Evolutionary conservation across 2,797 vertebrate genomes (phyloP).

Genomic region (Chaunax sp.): DNA sequence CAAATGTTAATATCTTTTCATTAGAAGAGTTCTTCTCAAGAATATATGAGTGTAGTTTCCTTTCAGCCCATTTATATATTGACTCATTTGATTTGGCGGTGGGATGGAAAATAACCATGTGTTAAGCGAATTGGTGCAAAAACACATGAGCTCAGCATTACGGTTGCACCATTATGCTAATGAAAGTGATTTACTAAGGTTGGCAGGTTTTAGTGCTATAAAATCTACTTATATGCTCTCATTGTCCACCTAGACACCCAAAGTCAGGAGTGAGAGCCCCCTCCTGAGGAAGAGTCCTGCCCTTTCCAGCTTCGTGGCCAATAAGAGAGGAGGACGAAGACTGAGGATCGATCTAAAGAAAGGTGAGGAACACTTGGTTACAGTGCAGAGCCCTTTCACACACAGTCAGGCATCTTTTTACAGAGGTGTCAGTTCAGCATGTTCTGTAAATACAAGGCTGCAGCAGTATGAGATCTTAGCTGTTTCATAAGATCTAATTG

Average conservation of each 20-base stretch:
- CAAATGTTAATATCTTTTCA: no score
- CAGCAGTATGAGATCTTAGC: no score
- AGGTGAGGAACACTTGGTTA: conserved; percentile 80
- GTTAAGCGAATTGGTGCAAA: no score
- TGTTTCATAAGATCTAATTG: no score
- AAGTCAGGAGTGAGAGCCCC: conserved; percentile 74
- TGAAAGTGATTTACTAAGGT: no score
- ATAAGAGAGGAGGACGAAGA: conserved; percentile 89
- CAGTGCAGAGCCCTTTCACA: conserved; percentile 1
- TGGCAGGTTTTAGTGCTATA: background rate
- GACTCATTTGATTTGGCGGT: no score
- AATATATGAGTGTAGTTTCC: no score
- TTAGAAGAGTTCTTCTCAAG: no score
- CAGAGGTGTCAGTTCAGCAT: background rate
- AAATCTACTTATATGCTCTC: background rate
- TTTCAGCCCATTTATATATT: no score
- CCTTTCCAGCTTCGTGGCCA: conserved; percentile 86
- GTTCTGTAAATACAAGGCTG: background rate
- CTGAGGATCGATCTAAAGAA: conserved; percentile 95
- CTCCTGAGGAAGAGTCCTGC: conserved; percentile 83
- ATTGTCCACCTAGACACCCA: conserved; percentile 50
- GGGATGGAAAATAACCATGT: no score
- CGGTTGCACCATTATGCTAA: no score
- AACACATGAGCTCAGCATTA: no score
- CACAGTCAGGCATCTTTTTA: background rate